Evolutionary conservation across 2,888 invertebrate genomes (phyloP), one percentile per base, ranked within the genome.

Genomic region (Lasioglossum villosulum): DNA sequence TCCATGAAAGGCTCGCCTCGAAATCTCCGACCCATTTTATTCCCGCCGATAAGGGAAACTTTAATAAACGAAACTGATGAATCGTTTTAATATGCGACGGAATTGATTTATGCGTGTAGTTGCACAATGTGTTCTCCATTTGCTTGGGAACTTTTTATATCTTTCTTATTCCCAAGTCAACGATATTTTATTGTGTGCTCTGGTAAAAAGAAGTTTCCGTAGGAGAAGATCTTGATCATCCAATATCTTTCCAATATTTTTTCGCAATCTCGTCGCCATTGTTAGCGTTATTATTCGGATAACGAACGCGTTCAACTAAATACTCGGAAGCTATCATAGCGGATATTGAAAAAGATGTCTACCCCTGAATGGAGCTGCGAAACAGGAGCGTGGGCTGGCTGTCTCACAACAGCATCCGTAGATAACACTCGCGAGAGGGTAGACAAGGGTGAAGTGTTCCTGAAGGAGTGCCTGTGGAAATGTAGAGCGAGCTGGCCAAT

Each of bases 401-500:
- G 30, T 16, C 63, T 63, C 5, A 5, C 27, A 63, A 63, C 59
- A 27, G 63, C 63, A 30, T 30, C 63, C 63, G 63, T 63, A 63
- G 63, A 63, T 63, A 63, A 16, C 63, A 63, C 14, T 5, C 30
- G 63, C 63, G 63, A 30, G 63, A 16, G 30, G 63, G 30, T 63
- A 63, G 30, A 30, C 30, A 16, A 30, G 63, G 30, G 63, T 30
- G 16, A 16, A 27, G 63, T 63, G 16, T 63, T 16, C 16, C 16
- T 30, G 63, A 14, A 27, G 4, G 27, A 68, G 59, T n/a, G 39
- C 2, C 19, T 27, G 30, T n/a, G 37, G 12, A 45, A 63, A 37
- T 63, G 76, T 66, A 1, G n/a, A 48, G 37, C 39, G 34, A 59
- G 8, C 4, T 39, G 27, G 48, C 27, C 78, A 74, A 83, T 84